Evolutionary conservation across 1,140 invertebrate genomes (phyloP), one percentile per base, ranked within the genome.

Genomic region (Zaprionus camerounensis): DNA sequence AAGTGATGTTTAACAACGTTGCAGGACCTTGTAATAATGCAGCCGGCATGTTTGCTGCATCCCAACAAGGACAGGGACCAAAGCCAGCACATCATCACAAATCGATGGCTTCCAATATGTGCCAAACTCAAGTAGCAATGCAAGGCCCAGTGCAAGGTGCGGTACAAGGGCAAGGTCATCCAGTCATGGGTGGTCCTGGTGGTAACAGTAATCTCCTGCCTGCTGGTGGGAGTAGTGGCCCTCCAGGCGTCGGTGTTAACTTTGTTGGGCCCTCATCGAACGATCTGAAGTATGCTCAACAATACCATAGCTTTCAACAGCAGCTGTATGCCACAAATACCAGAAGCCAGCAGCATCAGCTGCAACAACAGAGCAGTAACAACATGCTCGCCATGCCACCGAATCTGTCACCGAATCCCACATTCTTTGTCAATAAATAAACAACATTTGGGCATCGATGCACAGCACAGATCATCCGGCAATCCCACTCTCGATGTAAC

Each of bases 251-350:
- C 11, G 69, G 64, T 3, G 69, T 69, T 3, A 88, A 81, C 22
- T 98, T 97, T 88, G 96, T 97, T 53, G 96, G 97, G 13, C 97
- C 97, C 3, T 96, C 95, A 15, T 97, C 97, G 63, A 95, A 96
- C 55, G 97, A 98, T 94, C 96, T 97, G 13, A 98, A 97, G 92
- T 98, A 98, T 94, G 97, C 97, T 83, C 97, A 98, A 92, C 97
- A 98, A 94, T 98, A 97, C 94, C 97, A 98, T 93, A 97, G 98
- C 93, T 98, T 98, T 94, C 98, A 98, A 91, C 98, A 98, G 92
- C 97, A 98, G 93, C 93, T 98, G 65, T 98, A 98, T 94, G 97
- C 97, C 26, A 98, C 97, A 11, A 97, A 97, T 69, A 97, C 96
- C 22, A 94, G 97, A 74, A 96, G 94, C 83, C 94, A 94, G 69